phyloP scores from a whole-genome alignment of 2,888 invertebrate genomes.

The Coelinius sp. region DNA sequence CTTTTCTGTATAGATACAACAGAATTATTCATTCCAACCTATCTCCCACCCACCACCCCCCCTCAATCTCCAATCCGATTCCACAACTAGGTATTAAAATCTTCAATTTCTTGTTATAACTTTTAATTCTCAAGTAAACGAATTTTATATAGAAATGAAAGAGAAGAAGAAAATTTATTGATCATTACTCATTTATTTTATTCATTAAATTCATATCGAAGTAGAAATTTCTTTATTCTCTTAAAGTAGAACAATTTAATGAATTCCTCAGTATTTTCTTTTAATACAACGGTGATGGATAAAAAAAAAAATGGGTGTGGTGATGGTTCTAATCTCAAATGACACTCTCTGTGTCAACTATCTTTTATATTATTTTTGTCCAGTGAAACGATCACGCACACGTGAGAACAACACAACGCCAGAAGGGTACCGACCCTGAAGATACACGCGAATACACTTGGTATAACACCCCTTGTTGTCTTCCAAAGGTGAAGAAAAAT shows the following conservation, averaged over 20 bases:
- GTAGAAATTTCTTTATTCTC: neutral
- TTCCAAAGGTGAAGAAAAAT: constrained; percentile 29
- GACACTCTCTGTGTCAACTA: constrained; percentile 40
- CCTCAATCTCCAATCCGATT: neutral
- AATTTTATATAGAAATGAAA: neutral
- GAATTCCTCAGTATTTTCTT: neutral
- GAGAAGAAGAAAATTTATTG: neutral
- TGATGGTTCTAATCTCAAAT: constrained; percentile 45
- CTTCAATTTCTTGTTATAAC: neutral
- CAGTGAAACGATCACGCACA: constrained; percentile 85
- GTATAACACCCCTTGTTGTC: constrained; percentile 48
- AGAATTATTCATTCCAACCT: constrained; percentile 33
- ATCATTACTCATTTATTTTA: too few relatives aligned
- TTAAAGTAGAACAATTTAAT: neutral
- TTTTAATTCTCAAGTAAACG: neutral
- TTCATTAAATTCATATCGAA: too few relatives aligned
- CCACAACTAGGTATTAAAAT: constrained; percentile 5
- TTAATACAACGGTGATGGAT: constrained; percentile 19
- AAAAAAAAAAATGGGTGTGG: constrained; percentile 45
- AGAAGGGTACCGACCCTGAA: constrained; percentile 69
- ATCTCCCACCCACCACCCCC: neutral
- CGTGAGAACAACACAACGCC: constrained; percentile 74
- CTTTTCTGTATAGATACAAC: constrained; percentile 1
- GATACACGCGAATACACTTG: constrained; percentile 56
- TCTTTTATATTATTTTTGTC: constrained; percentile 62